Evolutionary conservation across 2,888 invertebrate genomes (phyloP), one percentile per base, ranked within the genome.

Genomic region (Pterostichus madidus): DNA sequence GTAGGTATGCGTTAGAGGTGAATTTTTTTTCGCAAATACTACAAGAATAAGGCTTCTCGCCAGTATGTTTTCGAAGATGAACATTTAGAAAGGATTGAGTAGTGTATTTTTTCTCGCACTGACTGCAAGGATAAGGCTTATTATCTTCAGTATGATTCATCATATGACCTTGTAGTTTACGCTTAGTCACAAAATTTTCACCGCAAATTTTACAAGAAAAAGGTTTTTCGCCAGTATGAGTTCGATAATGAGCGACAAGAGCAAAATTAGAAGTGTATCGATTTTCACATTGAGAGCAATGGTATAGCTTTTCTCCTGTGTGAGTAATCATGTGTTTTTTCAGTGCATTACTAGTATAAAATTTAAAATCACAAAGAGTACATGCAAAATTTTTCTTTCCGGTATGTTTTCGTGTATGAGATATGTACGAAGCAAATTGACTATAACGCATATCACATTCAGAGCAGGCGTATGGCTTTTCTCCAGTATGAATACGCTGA

Each of bases 141-240:
- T 83, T 86, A 73, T 87, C 87, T 0, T 87, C 86, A 0, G 87
- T 92, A 81, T 93, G 93, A 0, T 89, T 90, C 0, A 91, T 87
- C 89, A 92, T 91, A 86, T 93, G 93, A 5, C 91, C 87, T 85
- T 93, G 93, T 80, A 92, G 87, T 81, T 93, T 92, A 0, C 92
- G 91, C 24, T 91, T 89, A 59, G 93, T 93, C 0, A 93, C 91
- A 81, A 93, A 93, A 0, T 92, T 91, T 79, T 91, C 92, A 0
- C 91, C 92, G 64, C 93, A 93, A 10, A 90, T 90, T 5, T 91
- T 90, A 84, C 93, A 93, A 49, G 91, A 44, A 0, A 79, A 15
- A 31, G 79, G 79, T 46, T 79, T 79, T 32, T 79, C 79, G 8
- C n/a, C 52, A n/a, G 52, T 52, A 52, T 52, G 52, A 8, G 1